Conservation (phyloP, 2,113 vertebrate genomes). For the Pangasianodon gigas region DNA sequence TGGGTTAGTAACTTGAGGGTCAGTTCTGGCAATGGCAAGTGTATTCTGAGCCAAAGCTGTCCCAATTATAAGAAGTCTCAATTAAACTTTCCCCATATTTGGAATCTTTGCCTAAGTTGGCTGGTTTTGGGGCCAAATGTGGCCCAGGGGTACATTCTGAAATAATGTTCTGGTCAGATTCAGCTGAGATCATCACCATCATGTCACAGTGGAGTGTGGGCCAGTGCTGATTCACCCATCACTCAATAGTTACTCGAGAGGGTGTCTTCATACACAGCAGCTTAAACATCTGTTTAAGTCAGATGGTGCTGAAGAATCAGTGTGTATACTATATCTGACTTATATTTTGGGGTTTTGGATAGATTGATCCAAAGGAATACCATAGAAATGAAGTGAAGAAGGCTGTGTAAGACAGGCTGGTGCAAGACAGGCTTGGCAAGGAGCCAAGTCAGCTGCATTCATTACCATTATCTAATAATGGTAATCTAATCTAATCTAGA, state of each 20-base stretch:
- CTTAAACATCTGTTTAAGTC: not conserved
- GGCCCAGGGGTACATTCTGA: not conserved
- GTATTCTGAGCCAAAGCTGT: not conserved
- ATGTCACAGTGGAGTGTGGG: not conserved
- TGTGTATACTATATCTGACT: not conserved
- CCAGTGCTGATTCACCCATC: not conserved
- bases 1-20: not conserved
- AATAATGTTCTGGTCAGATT: not conserved
- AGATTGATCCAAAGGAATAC: not conserved
- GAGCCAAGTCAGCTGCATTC: not conserved
- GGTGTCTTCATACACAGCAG: not conserved
- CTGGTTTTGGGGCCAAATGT: not conserved
- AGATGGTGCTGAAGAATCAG: too few species aligned
- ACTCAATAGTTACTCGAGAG: not conserved
- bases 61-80: not conserved
- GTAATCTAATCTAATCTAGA: not conserved
- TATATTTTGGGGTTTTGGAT: not conserved
- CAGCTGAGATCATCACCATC: not conserved
- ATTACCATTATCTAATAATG: not conserved
- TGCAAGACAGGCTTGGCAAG: not conserved
- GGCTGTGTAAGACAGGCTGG: not conserved
- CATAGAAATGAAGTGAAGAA: not conserved
- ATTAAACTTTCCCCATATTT: not conserved
- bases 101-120: not conserved
- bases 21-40: not conserved